Evolutionary conservation across 2,113 vertebrate species (phyloP), one percentile per base, ranked within the genome.

Genomic region (Axis porcinus): DNA sequence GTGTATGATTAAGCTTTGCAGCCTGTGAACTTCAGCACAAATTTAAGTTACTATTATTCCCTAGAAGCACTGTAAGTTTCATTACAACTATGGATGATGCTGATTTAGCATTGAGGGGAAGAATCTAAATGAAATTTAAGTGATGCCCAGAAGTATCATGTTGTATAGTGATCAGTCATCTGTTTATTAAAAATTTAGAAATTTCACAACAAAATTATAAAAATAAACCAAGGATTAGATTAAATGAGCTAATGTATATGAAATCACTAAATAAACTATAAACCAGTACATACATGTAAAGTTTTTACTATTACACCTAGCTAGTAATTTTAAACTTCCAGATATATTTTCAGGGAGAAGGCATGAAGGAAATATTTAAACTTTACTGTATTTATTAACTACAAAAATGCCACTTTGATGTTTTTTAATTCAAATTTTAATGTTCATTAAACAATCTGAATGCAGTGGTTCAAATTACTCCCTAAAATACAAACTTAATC

Each of bases 341-440:
- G 23, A 84, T 96, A 64, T 89, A 79, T 89, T 96, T 97, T 89
- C 45, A 79, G 58, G 85, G n/a, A 85, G 57, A 85, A 84, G 60
- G 4, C 28, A 74, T 85, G 17, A 43, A 90, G 57, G 81, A 87
- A 83, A 87, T 81, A 81, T 74, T 92, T 95, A 96, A 97, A 91
- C 10, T 89, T 95, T 76, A 92, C 60, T 96, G 57, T 54, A 89
- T 54, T 86, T 89, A 92, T 95, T 96, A 97, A 90, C 47, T 36
- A 54, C 14, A 97, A 93, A 96, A 95, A 95, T 96, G 45, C 11
- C 57, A 95, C 62, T 92, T 92, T 74, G 36, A 67, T 47, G 55
- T 97, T 84, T 21, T 91, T 96, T 87, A 96, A 82, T 94, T 90
- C 57, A 90, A 92, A 90, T 84, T 74, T 95, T 90, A 96, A 91